A percentile compares a stretch with the other conserved stretches of the same genome.
Evolutionary conservation across 2,113 vertebrate genomes (phyloP).

Genomic region (Cryptotis parvus): DNA sequence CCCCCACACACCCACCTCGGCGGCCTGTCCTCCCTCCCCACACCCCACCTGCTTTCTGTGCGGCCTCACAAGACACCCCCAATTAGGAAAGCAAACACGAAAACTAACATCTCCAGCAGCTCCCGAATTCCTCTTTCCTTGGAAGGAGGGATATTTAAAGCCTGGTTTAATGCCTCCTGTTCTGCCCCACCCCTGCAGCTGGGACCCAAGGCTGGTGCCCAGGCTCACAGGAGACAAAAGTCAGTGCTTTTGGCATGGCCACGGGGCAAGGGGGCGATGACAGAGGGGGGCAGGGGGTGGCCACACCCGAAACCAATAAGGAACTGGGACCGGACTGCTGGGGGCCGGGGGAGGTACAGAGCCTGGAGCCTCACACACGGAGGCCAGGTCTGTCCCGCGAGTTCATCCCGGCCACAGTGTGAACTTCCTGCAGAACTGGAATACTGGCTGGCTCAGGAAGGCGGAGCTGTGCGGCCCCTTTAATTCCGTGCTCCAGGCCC

Average conservation of each 20-base stretch:
- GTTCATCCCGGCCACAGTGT: too few species aligned
- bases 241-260: not conserved
- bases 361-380: too few species aligned
- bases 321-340: not conserved
- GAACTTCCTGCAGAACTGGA: too few species aligned
- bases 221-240: not conserved
- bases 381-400: too few species aligned
- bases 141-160: not conserved
- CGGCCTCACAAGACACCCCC: not conserved
- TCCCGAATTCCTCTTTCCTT: not conserved
- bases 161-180: not conserved
- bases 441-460: too few species aligned
- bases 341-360: not conserved
- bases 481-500: too few species aligned
- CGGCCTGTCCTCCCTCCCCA: not conserved
- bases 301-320: not conserved
- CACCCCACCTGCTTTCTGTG: not conserved
- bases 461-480: too few species aligned
- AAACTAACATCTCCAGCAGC: not conserved
- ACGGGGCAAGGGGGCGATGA: not conserved
- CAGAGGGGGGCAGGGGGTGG: rapidly evolving
- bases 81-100: too few species aligned
- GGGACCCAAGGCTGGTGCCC: not conserved
- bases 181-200: too few species aligned
- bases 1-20: not conserved